Evolutionary conservation across 2,797 vertebrate genomes (phyloP).

Genomic region (Myotis vivesi): DNA sequence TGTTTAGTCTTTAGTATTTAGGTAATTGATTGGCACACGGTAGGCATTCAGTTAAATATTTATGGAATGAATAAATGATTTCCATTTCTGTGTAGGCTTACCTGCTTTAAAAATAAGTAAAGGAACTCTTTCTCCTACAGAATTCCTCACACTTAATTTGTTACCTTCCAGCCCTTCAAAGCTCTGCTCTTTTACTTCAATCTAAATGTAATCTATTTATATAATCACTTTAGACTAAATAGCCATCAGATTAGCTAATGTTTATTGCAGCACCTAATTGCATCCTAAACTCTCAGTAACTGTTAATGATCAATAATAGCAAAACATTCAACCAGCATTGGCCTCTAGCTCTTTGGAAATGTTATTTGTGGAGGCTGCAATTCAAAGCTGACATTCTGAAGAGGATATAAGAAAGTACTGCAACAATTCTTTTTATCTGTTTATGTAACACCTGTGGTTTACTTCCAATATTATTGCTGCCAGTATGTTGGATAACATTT

Average conservation of each 20-base stretch:
- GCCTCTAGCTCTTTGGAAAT: conserved; percentile 62
- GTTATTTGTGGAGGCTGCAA: conserved; percentile 47
- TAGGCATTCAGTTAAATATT: conserved; percentile 28
- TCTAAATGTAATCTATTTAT: conserved; percentile 64
- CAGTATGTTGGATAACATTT: background rate
- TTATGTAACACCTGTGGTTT: background rate
- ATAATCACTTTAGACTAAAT: conserved; percentile 53
- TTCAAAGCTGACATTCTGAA: conserved; percentile 45
- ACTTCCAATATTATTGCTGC: background rate
- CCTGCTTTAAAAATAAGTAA: background rate
- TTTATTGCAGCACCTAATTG: conserved; percentile 66
- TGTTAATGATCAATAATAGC: conserved; percentile 72
- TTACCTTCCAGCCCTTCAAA: background rate
- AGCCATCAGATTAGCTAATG: conserved; percentile 61
- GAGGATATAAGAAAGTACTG: background rate
- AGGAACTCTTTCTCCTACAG: background rate
- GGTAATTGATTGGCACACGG: background rate
- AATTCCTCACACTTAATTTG: conserved; percentile 24
- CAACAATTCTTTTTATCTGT: conserved; percentile 31
- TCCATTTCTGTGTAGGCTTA: background rate
- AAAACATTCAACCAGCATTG: conserved; percentile 60
- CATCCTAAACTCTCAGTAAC: conserved; percentile 57
- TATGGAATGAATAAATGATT: conserved; percentile 39
- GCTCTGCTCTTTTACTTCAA: conserved; percentile 16
- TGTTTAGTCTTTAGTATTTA: background rate